Conservation (phyloP, 2,888 invertebrate genomes). For the Notodonta ziczac region DNA sequence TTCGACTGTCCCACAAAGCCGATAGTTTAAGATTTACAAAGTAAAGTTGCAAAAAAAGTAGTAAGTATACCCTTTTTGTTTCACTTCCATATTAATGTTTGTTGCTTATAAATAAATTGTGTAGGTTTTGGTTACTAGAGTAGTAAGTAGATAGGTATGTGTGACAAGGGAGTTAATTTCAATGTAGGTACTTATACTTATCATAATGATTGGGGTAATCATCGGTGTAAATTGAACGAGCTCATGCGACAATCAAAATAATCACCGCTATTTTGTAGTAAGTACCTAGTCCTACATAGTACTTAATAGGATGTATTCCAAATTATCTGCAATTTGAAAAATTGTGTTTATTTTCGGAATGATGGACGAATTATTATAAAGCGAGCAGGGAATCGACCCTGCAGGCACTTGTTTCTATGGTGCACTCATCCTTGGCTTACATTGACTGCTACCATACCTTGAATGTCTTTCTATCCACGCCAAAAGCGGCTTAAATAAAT, state of each 20-base stretch:
- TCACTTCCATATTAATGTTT: too few relatives aligned
- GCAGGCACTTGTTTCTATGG: not conserved
- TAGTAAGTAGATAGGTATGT: not conserved
- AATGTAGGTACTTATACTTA: not conserved
- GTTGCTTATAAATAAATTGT: too few relatives aligned
- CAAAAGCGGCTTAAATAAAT: not conserved
- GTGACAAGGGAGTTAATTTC: not conserved
- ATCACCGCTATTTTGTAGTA: not conserved
- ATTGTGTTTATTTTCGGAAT: not conserved
- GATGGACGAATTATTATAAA: not conserved
- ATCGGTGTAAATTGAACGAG: slow-evolving; percentile 18
- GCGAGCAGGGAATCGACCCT: not conserved
- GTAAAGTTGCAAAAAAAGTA: too few relatives aligned
- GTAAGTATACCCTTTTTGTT: too few relatives aligned
- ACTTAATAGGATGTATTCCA: not conserved
- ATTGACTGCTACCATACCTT: too few relatives aligned
- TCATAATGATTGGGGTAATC: slow-evolving; percentile 2
- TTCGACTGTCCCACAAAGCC: too few relatives aligned
- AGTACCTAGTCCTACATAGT: not conserved
- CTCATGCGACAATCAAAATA: slow-evolving; percentile 4
- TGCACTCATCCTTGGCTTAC: not conserved
- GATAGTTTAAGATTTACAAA: too few relatives aligned
- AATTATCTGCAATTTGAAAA: not conserved
- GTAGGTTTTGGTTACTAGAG: not conserved
- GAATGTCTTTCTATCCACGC: not conserved